These are phyloP conservation scores for Toxotes jaculatrix DNA, from an alignment of 2,113 vertebrate species.

Conservation along the genomic window DNA sequence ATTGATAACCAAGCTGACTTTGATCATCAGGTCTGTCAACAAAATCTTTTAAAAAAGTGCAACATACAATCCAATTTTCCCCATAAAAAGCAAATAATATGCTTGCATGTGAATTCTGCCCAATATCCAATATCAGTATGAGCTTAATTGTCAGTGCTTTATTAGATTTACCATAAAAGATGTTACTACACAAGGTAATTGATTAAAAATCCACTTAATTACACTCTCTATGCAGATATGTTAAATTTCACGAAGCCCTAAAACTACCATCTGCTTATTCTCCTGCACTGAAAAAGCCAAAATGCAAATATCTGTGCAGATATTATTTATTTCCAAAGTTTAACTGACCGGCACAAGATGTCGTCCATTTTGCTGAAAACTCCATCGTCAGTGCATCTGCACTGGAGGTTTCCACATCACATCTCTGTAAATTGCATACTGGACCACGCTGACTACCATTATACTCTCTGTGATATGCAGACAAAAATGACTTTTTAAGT, in stretches of 20 bases:
- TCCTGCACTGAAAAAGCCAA: not conserved
- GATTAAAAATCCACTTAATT: too few relatives aligned
- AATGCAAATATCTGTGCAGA: too few relatives aligned
- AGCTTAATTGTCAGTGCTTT: not conserved
- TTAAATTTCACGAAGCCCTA: not conserved
- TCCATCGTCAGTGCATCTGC: too few relatives aligned
- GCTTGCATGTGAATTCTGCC: not conserved
- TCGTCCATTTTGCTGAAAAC: too few relatives aligned
- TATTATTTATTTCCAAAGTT: too few relatives aligned
- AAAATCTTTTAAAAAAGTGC: accelerated
- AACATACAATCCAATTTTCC: not conserved
- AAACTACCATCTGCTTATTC: not conserved
- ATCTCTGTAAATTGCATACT: too few relatives aligned
- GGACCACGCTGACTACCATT: too few relatives aligned
- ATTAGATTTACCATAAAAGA: not conserved
- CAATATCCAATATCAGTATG: not conserved
- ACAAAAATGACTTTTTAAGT: too few relatives aligned
- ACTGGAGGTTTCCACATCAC: too few relatives aligned
- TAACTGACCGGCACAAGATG: too few relatives aligned
- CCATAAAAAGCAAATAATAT: not conserved
- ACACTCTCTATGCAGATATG: too few relatives aligned
- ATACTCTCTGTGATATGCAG: too few relatives aligned
- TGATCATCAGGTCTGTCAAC: conserved; percentile 8
- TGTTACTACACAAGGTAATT: not conserved
- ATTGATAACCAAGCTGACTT: not conserved